Conservation (phyloP, 2,888 invertebrate species). For the Ophion ventricosus region DNA sequence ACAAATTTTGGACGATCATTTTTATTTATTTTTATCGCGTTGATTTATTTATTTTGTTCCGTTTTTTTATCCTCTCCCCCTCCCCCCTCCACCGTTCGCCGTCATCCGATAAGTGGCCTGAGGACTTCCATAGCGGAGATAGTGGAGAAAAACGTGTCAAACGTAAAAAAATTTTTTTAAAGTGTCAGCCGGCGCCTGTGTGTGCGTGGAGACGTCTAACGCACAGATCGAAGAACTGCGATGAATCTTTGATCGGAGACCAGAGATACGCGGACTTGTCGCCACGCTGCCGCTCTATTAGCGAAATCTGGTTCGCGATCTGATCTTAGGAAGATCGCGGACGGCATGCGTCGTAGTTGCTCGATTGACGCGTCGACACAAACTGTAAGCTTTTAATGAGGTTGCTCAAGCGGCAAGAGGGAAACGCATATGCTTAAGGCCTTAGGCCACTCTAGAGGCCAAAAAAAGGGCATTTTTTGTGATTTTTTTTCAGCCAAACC, state of each 20-base stretch:
- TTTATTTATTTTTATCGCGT: slow-evolving; percentile 6
- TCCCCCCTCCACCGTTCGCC: neutral
- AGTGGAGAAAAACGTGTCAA: neutral
- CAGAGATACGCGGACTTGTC: neutral
- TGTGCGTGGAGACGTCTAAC: neutral
- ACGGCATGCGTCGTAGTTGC: neutral
- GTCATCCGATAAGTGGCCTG: slow-evolving; percentile 3
- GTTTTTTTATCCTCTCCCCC: neutral
- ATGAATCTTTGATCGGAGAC: neutral
- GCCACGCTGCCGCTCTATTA: no score
- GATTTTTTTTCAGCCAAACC: no score
- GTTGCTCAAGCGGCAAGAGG: no score
- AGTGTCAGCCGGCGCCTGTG: no score
- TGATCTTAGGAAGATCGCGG: neutral
- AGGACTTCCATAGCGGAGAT: neutral
- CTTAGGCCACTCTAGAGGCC: no score
- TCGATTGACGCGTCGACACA: neutral
- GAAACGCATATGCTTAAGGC: no score
- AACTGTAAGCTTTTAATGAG: no score
- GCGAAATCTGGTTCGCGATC: neutral
- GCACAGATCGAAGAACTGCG: neutral
- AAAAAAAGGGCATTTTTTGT: no score
- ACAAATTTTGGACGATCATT: neutral
- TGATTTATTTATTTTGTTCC: slow-evolving; percentile 1
- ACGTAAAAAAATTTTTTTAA: no score